Evolutionary conservation across 2,888 invertebrate genomes (phyloP), one percentile per base, ranked within the genome.

Genomic region (Mesochorus sp.): DNA sequence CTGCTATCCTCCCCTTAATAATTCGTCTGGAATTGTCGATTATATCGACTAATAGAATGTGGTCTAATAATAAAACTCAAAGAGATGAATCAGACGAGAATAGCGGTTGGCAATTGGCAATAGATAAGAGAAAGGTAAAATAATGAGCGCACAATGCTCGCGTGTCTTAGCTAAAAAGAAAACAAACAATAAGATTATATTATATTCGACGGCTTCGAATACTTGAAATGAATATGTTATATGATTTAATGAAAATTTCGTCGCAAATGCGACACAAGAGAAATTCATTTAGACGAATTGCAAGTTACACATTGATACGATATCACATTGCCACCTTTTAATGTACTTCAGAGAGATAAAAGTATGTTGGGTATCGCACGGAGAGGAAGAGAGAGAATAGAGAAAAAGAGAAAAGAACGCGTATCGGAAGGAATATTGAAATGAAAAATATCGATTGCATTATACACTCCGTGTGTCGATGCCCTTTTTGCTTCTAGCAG

Each of bases 401-500:
- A 66, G 28, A 4, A 10, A 55, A 24, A 24, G 39, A 55, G 19
- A 73, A 39, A 59, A 79, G 70, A 62, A 67, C 67, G 26, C 73
- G 14, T 51, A 8, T 6, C 21, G 19, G 10, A 19, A 8, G 5
- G 47, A 19, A 19, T 47, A 17, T 17, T 10, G 47, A 19, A 6
- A 37, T n/a, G 12, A 37, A 37, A 57, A 55, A 64, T 59, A 44
- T 44, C 34, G 42, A 8, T 37, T 19, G 34, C 34, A 55, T 51
- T 71, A 61, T 82, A 81, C 80, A n/a, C 81, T 82, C 75, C 77
- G 75, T 57, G 51, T 51, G 28, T 81, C 72, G 26, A 74, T 76
- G 49, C 28, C 70, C 28, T 39, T 26, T 64, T 76, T 51, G 75
- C 77, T 83, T 83, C 82, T 79, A 70, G 83, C 78, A 79, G 79